phyloP scores from a whole-genome alignment of 2,888 invertebrate genomes.

The Phalera bucephala region DNA sequence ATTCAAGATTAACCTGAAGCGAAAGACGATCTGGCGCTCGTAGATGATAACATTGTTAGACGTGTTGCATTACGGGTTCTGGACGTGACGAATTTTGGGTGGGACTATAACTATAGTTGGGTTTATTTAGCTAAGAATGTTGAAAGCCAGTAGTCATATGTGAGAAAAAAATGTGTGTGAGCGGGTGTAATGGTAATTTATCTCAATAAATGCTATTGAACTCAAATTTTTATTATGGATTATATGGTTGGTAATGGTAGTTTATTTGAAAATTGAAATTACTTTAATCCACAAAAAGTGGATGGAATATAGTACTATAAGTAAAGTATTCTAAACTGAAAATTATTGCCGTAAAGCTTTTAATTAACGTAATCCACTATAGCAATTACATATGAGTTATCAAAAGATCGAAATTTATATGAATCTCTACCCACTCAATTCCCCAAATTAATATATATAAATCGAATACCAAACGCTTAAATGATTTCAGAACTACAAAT shows the following conservation, averaged over 20 bases:
- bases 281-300: no score
- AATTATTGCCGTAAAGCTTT: background rate
- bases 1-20: constrained; percentile 32
- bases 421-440: no score
- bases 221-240: no score
- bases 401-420: no score
- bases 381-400: background rate
- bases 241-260: no score
- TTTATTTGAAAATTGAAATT: no score
- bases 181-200: no score
- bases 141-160: no score
- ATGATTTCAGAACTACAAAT: constrained; percentile 21
- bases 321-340: background rate
- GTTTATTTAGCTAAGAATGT: no score
- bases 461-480: constrained; percentile 30
- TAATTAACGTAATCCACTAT: background rate
- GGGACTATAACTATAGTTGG: no score
- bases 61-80: constrained; percentile 45
- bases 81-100: constrained; percentile 47
- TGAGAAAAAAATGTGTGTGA: no score
- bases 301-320: background rate
- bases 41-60: constrained; percentile 33
- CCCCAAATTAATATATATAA: constrained; percentile 7
- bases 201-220: no score
- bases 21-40: constrained; percentile 24